A percentile compares a stretch with the other conserved stretches of the same genome.
Evolutionary conservation across 2,888 invertebrate genomes (phyloP).

Genomic region (Sipha maydis): DNA sequence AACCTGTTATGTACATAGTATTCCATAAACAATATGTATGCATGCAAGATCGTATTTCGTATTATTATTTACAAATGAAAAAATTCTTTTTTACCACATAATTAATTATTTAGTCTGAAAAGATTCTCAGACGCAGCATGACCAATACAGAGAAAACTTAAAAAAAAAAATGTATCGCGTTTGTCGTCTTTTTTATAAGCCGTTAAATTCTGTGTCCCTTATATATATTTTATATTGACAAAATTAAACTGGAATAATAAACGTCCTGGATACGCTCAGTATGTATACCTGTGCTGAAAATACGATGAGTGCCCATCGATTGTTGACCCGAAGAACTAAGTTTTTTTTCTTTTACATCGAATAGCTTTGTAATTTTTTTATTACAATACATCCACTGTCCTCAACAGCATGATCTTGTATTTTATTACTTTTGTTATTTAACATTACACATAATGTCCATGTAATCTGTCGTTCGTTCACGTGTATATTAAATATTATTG

Average conservation of each 20-base stretch:
- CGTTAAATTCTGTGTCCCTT: neutral
- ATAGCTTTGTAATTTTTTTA: neutral
- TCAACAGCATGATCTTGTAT: conserved; percentile 41
- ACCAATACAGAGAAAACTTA: conserved; percentile 16
- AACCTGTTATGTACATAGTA: conserved; percentile 23
- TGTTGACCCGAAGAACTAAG: conserved; percentile 36
- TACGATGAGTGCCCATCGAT: neutral
- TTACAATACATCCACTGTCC: conserved; percentile 37
- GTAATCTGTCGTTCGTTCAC: neutral
- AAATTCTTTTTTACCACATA: neutral
- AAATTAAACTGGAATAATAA: conserved; percentile 28
- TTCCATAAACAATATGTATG: neutral
- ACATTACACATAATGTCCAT: neutral
- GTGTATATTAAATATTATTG: neutral
- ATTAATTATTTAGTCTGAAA: conserved; percentile 1
- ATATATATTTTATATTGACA: neutral
- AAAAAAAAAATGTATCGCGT: neutral
- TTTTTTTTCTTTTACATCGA: conserved; percentile 7
- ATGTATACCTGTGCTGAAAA: neutral
- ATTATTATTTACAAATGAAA: conserved; percentile 46
- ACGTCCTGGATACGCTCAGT: conserved; percentile 10
- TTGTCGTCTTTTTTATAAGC: neutral
- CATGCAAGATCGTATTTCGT: conserved; percentile 18
- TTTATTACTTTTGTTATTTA: conserved; percentile 35
- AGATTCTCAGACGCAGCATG: neutral